These are phyloP conservation scores for Coleophora flavipennella DNA, from an alignment of 2,888 invertebrate species.

Conservation along the genomic window DNA sequence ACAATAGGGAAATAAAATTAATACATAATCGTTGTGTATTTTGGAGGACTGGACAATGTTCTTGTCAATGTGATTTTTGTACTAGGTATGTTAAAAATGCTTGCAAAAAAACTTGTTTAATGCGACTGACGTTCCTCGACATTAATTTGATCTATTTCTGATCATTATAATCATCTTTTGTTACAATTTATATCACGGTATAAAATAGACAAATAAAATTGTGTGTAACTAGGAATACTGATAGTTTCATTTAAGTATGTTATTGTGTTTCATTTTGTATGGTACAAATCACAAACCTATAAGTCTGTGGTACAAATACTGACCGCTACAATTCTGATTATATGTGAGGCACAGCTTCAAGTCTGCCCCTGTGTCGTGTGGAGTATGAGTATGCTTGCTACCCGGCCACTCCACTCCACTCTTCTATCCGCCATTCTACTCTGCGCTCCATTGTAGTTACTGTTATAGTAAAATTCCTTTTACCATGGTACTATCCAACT, in stretches of 20 bases:
- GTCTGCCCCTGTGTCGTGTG: too few species aligned
- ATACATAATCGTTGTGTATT: constrained; percentile 24
- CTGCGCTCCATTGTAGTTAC: too few species aligned
- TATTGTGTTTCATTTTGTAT: too few species aligned
- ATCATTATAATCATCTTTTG: constrained; percentile 60
- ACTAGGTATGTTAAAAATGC: constrained; percentile 33
- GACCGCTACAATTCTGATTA: too few species aligned
- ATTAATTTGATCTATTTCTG: constrained; percentile 43
- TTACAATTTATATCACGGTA: constrained; percentile 67
- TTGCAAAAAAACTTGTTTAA: constrained; percentile 40
- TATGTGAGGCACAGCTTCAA: too few species aligned
- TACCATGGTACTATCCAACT: too few species aligned
- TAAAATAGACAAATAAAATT: constrained; percentile 64
- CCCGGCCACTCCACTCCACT: too few species aligned
- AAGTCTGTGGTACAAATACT: too few species aligned
- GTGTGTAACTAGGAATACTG: constrained; percentile 64
- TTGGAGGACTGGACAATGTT: constrained; percentile 27
- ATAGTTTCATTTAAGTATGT: constrained; percentile 52
- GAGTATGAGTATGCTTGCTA: too few species aligned
- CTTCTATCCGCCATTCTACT: too few species aligned
- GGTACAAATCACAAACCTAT: too few species aligned
- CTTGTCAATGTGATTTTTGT: constrained; percentile 43
- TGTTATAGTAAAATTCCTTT: too few species aligned
- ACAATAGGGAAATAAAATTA: constrained; percentile 21
- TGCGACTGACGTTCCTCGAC: constrained; percentile 64